Evolutionary conservation across 2,888 invertebrate genomes (phyloP).

Genomic region (Heliconius charithonia): DNA sequence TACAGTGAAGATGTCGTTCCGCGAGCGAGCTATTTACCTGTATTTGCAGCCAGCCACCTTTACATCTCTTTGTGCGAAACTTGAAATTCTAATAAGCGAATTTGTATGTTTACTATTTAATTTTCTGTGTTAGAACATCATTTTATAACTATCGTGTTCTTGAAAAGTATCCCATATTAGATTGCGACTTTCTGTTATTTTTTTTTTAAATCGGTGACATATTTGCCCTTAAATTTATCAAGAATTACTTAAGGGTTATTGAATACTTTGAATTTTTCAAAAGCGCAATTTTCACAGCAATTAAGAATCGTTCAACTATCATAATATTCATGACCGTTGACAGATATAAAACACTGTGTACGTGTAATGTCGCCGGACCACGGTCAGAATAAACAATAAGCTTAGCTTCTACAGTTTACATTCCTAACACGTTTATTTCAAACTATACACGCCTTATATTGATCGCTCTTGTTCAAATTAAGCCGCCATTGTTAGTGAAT

Average conservation of each 20-base stretch:
- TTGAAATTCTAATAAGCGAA: slow-evolving; percentile 12
- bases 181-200: background rate
- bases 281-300: background rate
- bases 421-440: slow-evolving; percentile 64
- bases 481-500: slow-evolving; percentile 35
- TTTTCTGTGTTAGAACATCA: background rate
- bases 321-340: slow-evolving; percentile 43
- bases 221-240: background rate
- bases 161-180: too few species aligned
- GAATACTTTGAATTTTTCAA: background rate
- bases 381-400: slow-evolving; percentile 63
- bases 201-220: background rate
- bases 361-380: slow-evolving; percentile 67
- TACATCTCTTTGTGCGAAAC: slow-evolving; percentile 17
- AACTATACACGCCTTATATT: slow-evolving; percentile 56
- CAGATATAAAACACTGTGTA: slow-evolving; percentile 57
- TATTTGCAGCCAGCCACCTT: slow-evolving; percentile 38
- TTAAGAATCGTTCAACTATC: slow-evolving; percentile 3
- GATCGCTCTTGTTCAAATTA: slow-evolving; percentile 54
- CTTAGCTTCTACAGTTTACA: slow-evolving; percentile 55
- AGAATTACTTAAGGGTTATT: background rate
- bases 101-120: background rate
- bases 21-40: slow-evolving; percentile 44
- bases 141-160: background rate
- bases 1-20: slow-evolving; percentile 64